Evolutionary conservation across 2,113 vertebrate species (phyloP).

Genomic region (Microtus richardsoni): DNA sequence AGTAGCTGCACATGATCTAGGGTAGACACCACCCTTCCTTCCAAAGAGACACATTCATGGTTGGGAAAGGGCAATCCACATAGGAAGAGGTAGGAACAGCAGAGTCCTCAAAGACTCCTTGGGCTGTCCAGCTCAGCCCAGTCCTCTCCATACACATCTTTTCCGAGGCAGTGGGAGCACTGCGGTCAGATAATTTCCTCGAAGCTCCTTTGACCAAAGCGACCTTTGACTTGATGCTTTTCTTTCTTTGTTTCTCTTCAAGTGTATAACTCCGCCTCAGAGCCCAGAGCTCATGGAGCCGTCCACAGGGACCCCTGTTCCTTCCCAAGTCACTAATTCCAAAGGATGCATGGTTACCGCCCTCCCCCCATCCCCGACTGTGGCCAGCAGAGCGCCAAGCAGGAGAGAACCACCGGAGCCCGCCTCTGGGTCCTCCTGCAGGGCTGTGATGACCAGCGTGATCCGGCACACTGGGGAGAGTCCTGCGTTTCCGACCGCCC

Average conservation of each 20-base stretch:
- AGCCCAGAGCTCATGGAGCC: conserved; percentile 94
- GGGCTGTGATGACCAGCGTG: conserved; percentile 93
- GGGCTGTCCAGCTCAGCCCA: not conserved
- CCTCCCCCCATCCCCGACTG: conserved; percentile 41
- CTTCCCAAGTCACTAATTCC: conserved; percentile 85
- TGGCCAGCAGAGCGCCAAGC: conserved; percentile 59
- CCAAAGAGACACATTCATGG: not conserved
- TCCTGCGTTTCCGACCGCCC: conserved; percentile 82
- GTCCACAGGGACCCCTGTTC: conserved; percentile 79
- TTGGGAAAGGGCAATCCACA: not conserved
- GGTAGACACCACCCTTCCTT: not conserved
- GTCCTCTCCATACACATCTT: not conserved
- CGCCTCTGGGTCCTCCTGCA: conserved; percentile 75
- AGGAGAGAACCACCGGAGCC: conserved; percentile 64
- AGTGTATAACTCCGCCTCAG: conserved; percentile 99
- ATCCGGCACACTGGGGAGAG: conserved; percentile 92
- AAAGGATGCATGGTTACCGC: conserved; percentile 81
- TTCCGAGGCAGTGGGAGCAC: not conserved
- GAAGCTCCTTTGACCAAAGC: not conserved
- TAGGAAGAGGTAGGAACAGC: not conserved
- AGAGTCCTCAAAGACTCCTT: not conserved
- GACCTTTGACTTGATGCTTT: not conserved
- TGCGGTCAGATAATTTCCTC: not conserved
- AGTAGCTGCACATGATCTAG: not conserved
- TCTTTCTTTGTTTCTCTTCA: conserved; percentile 55